Base-by-base conservation (phyloP, 2,113 vertebrate genomes). In the Pogonocichla stellata region DNA sequence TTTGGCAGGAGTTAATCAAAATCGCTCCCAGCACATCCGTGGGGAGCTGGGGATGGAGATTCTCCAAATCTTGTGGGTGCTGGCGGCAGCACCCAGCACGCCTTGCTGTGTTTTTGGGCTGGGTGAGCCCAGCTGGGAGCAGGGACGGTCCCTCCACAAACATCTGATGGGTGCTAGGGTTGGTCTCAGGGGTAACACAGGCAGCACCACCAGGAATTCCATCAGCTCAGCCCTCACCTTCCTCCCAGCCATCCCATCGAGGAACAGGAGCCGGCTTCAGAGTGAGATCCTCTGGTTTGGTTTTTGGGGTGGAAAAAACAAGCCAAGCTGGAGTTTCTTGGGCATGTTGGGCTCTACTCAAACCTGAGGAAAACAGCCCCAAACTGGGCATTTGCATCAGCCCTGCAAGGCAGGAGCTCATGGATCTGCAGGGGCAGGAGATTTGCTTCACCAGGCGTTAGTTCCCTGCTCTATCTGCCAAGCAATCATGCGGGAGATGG, bases 241-340 rank as follows among this genome's bases (percentile, higher is more conserved):
- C 60, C 65, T 84, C 54, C 29, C 81, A 60, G 40, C 64, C 47
- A 24, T 83, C 47, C 62, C 36, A 33, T 2, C 31, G 19, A 4
- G 2, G 10, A 85, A 23, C 0, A 0, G 53, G 23, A 77, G 14
- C 9, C 60, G 25, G 2, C 18, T 11, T 61, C 2, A 2, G 13
- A 17, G 11, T 2, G 8, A 48, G n/a, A 80, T 16, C 7, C 56
- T 70, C 31, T 0, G 0, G 25, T 18, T 57, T 67, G 45, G 9
- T 3, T 54, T 77, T 53, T 1, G 23, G 50, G 71, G 25, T 57
- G 45, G 19, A 72, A 72, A 24, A 64, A 51, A 23, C 42, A 36
- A 66, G 2, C 10, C 36, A 48, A 86, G 9, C 50, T 12, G 9
- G 29, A 20, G 5, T 45, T 70, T 29, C 56, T 38, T 13, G 28